Evolutionary conservation across 2,797 vertebrate species (phyloP), one percentile per base, ranked within the genome.

Genomic region (Acrocephalus scirpaceus): DNA sequence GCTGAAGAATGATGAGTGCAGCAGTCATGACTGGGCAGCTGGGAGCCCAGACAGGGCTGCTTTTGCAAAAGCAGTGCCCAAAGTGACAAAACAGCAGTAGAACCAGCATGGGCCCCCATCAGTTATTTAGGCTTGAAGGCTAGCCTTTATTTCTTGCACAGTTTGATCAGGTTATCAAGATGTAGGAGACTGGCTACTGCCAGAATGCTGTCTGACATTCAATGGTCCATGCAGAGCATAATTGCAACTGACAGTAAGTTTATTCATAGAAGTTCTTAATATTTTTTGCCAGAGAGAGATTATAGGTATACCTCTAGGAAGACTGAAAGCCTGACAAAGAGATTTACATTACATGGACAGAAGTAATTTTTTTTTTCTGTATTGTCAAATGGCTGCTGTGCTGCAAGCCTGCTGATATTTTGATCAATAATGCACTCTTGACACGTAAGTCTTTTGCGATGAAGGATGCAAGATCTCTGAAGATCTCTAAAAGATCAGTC

Each of bases 231-330:
- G 2, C 16, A 60, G 70, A 81, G 44, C 25, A 32, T 73, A 92
- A 91, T 48, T 91, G 80, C 0, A 0, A 30, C 22, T 58, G 88
- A 91, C 84, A 88, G 32, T 78, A 78, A 84, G 66, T 90, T 90
- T 96, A 95, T 88, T 94, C 80, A 88, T 70, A 78, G 79, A 60
- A 58, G 38, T 80, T 85, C 18, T 79, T 88, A 65, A 36, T 95
- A 84, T 76, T 92, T 87, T 93, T 73, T 78, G 62, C 36, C 8
- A n/a, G 70, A 67, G 18, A 67, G 22, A 72, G 76, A 93, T 91
- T 62, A 80, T 27, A 86, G 54, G 69, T 58, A 40, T 48, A 60
- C 66, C 80, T 77, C 58, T 53, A 88, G 56, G 44, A 90, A 62
- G 76, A 88, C 73, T 79, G 83, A 91, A 95, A 94, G 64, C 8